Evolutionary conservation across 2,888 invertebrate genomes (phyloP).

Genomic region (Syritta pipiens): DNA sequence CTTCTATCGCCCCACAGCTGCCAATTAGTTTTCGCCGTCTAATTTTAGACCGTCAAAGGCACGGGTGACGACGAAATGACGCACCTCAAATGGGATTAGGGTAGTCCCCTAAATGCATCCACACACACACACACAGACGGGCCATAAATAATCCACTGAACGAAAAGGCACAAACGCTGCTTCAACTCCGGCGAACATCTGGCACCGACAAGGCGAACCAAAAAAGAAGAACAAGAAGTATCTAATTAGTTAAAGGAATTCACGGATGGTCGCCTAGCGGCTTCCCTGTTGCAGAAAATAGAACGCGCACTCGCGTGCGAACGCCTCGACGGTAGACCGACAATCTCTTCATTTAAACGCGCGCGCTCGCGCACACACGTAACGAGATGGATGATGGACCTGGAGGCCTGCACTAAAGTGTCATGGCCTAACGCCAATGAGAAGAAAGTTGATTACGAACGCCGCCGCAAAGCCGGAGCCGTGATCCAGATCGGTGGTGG

Average conservation of each 20-base stretch:
- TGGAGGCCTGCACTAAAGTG: slow-evolving; percentile 61
- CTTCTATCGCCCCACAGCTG: slow-evolving; percentile 54
- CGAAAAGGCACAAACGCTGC: slow-evolving; percentile 13
- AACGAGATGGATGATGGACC: slow-evolving; percentile 45
- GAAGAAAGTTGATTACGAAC: slow-evolving; percentile 61
- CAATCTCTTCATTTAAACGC: slow-evolving; percentile 66
- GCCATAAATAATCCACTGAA: slow-evolving; percentile 53
- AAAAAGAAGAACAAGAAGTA: too few relatives aligned
- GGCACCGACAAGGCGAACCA: too few relatives aligned
- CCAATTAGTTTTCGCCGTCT: slow-evolving; percentile 40
- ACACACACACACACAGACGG: slow-evolving; percentile 1
- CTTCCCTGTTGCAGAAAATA: slow-evolving; percentile 66
- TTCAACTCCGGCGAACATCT: slow-evolving; percentile 62
- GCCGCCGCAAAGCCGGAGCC: slow-evolving; percentile 39
- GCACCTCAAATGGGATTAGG: slow-evolving; percentile 60
- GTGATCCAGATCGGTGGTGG: too few relatives aligned
- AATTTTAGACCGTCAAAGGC: slow-evolving; percentile 43
- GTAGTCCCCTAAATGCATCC: slow-evolving; percentile 52
- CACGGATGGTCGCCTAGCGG: slow-evolving; percentile 47
- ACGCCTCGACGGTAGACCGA: slow-evolving; percentile 46
- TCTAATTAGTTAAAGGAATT: slow-evolving; percentile 68
- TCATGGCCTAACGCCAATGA: slow-evolving; percentile 68
- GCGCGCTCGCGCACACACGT: too few relatives aligned
- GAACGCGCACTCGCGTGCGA: slow-evolving; percentile 22
- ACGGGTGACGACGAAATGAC: slow-evolving; percentile 24